These are phyloP conservation scores for Protonemura montana DNA, from an alignment of 2,888 invertebrate species.

Conservation along the genomic window DNA sequence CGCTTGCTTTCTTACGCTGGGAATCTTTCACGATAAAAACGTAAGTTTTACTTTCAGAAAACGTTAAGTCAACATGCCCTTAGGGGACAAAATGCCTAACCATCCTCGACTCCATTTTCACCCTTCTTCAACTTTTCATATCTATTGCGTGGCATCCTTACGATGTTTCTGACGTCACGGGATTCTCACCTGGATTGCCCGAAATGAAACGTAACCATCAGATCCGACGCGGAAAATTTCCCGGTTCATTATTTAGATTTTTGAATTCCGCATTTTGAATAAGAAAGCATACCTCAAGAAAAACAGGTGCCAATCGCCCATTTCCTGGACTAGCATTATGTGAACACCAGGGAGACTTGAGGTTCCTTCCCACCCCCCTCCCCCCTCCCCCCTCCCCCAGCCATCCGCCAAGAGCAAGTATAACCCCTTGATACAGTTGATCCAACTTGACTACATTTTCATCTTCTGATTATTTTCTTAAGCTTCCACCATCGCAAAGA, in stretches of 20 bases:
- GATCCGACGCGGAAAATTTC: too few species aligned
- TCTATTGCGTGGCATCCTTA: not conserved
- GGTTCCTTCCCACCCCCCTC: not conserved
- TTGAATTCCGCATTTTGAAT: too few species aligned
- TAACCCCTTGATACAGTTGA: constrained; percentile 30
- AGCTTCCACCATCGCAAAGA: constrained; percentile 39
- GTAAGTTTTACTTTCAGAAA: constrained; percentile 42
- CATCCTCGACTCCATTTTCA: constrained; percentile 40
- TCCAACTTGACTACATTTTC: constrained; percentile 41
- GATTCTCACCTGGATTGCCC: not conserved
- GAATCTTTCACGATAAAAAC: constrained; percentile 36
- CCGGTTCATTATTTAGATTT: too few species aligned
- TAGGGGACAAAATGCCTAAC: constrained; percentile 42
- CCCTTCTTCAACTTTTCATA: constrained; percentile 24
- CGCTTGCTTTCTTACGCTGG: constrained; percentile 23
- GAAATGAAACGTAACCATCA: too few species aligned
- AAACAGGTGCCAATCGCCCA: too few species aligned
- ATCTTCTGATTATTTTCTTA: constrained; percentile 45
- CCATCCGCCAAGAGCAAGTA: not conserved
- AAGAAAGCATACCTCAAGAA: too few species aligned
- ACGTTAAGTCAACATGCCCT: constrained; percentile 45
- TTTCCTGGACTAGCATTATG: too few species aligned
- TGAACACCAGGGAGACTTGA: too few species aligned
- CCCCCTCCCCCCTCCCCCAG: not conserved
- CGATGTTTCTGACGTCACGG: not conserved